Evolutionary conservation across 2,797 vertebrate species (phyloP), one percentile per base, ranked within the genome.

Genomic region (Salarias fasciatus): DNA sequence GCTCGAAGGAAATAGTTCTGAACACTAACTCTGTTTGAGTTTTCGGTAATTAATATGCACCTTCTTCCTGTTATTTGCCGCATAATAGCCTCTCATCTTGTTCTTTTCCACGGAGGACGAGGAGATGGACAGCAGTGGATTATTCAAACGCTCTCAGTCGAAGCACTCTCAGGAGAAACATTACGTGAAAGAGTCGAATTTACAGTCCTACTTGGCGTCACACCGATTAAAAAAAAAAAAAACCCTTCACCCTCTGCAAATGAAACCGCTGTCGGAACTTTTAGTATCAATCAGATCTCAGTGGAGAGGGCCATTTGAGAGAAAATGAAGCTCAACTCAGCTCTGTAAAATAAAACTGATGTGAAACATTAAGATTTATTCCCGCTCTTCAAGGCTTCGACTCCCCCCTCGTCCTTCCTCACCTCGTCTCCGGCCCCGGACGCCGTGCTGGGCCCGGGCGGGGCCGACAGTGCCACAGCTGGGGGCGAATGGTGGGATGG

Each of bases 281-380:
- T 88, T 87, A 86, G 80, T 65, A 83, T 90, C 85, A 87, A 82
- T 90, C 83, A 80, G 53, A 63, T 81, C 51, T 69, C 74, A 40
- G 76, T 18, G 63, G 70, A 76, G 69, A 73, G 64, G 45, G 75
- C 75, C 68, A 70, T 84, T 79, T 75, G 75, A 72, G 72, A 48
- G 71, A 84, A 85, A 84, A 85, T 70, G 56, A 79, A 77, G 61
- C 76, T 75, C 65, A 74, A 80, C 86, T 84, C 80, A 85, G 71
- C 60, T 66, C 63, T 44, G 51, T 37, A 72, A 83, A 85, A 68
- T 77, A 68, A 85, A 85, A 83, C 60, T 59, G 69, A 84, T 82
- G 72, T 77, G 75, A 80, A 83, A 78, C 74, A 81, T 82, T 67
- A 75, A 75, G 76, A 86, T 80, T 77, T 85, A 80, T 74, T 18